Percentiles rank a stretch among this genome's conserved stretches.
These are phyloP conservation scores for Pagrus major DNA, from an alignment of 2,113 vertebrate genomes.

Conservation along the genomic window DNA sequence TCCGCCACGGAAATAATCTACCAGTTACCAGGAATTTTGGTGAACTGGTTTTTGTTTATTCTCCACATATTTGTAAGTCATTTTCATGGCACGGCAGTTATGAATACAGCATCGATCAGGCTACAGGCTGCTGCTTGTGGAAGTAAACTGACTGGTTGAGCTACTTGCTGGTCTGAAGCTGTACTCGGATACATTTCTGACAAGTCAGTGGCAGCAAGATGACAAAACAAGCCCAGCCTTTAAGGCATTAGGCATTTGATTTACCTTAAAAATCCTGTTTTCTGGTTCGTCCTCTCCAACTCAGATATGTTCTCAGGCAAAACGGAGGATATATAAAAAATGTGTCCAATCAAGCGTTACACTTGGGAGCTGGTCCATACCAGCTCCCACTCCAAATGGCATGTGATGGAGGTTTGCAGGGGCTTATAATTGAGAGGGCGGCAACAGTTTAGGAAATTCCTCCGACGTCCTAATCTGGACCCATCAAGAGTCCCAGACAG, in stretches of 20 bases:
- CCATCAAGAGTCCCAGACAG: constrained; percentile 54
- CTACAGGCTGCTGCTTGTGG: neutral
- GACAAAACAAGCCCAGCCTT: neutral
- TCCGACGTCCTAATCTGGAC: constrained; percentile 60
- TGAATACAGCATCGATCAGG: no score
- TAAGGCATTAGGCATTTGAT: neutral
- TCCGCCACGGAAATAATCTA: no score
- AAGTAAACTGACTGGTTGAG: neutral
- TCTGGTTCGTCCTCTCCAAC: neutral
- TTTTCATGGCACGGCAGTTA: neutral
- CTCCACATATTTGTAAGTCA: neutral
- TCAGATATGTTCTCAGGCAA: neutral
- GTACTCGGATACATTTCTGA: neutral
- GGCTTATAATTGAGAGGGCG: constrained; percentile 49
- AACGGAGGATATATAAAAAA: neutral
- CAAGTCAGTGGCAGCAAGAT: neutral
- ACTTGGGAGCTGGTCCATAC: neutral
- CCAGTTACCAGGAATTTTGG: neutral
- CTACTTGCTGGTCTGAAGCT: neutral
- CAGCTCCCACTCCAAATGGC: constrained; percentile 5
- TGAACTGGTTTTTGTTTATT: neutral
- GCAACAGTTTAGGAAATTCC: constrained; percentile 70
- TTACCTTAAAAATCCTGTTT: neutral
- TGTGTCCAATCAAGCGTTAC: neutral
- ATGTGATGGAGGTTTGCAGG: neutral